These are phyloP conservation scores for Temnothorax curvispinosus DNA, from an alignment of 1,140 invertebrate species.

Conservation along the genomic window DNA sequence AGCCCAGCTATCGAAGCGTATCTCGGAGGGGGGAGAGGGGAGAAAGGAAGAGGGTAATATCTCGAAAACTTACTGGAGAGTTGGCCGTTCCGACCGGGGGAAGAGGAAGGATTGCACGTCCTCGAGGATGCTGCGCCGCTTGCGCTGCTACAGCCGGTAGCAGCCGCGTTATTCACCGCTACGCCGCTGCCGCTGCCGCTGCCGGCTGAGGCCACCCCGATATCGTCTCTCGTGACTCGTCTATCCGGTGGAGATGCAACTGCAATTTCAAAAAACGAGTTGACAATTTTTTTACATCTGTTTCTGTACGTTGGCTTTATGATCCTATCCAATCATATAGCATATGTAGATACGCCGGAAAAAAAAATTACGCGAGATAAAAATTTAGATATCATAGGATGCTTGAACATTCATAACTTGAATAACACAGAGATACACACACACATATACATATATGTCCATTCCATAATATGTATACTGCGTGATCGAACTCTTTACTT, in stretches of 20 bases:
- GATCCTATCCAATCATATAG: background rate
- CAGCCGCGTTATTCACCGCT: constrained; percentile 65
- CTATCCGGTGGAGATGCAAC: constrained; percentile 88
- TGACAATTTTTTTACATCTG: background rate
- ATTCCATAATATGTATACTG: background rate
- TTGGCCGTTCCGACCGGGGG: constrained; percentile 86
- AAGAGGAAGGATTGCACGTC: constrained; percentile 80
- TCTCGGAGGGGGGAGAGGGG: background rate
- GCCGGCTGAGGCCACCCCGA: constrained; percentile 76
- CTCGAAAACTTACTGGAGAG: constrained; percentile 86
- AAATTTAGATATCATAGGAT: constrained; percentile 1
- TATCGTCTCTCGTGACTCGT: constrained; percentile 85
- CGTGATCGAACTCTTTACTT: background rate
- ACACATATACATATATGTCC: background rate
- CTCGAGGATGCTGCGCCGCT: constrained; percentile 69
- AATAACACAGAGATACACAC: too few relatives aligned
- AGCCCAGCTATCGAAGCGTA: background rate
- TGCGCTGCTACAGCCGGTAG: constrained; percentile 73
- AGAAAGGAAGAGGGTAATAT: background rate
- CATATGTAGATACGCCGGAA: background rate
- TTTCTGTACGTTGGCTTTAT: background rate
- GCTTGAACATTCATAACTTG: background rate
- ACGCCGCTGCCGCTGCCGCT: constrained; percentile 10
- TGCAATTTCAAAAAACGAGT: constrained; percentile 80
- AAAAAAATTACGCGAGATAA: background rate